Base-by-base conservation (phyloP, 1,140 invertebrate species). In the Drosophila triauraria region DNA sequence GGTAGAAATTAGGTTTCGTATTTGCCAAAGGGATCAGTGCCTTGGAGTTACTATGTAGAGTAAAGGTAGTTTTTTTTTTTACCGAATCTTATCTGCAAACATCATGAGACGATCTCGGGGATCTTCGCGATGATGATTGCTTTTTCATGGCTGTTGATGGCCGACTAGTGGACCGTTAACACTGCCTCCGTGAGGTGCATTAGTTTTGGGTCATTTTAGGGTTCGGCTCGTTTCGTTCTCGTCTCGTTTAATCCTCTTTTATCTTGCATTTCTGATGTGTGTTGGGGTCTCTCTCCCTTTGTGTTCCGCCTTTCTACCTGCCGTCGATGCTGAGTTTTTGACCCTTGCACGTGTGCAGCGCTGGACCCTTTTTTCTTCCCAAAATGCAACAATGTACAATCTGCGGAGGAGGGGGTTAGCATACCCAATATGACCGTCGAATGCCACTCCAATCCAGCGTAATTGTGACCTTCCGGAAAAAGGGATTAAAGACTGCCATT, bases 191-290 rank as follows among this genome's bases (percentile, higher is more conserved):
- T 76, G 70, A 72, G 67, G 27, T 82, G 79, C 83, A 80, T 88
- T 83, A 75, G 76, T 72, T 87, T 86, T 86, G 76, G 83, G 83
- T 86, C 59, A 82, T 82, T 86, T 87, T 82, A 87, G 80, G 83
- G 83, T 80, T 87, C 68, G 65, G 60, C 58, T 67, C 57, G 67
- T 82, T 82, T 69, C 62, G 62, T 70, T 70, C 51, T 70, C 72
- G 70, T 79, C 72, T 67, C 64, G 78, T 83, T 83, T 69, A 77
- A 70, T 82, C 83, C 84, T 70, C 83, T 87, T 87, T 87, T 87
- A 80, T 83, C 64, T 80, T 80, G 42, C 48, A 48, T 70, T 62
- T 69, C 35, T 78, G 63, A 72, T 72, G 69, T 60, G 53, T 43
- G 51, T 72, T 72, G 67, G 70, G 57, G 64, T 57, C 43, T 47